Conservation (phyloP, 2,113 vertebrate genomes). For the Neomonachus schauinslandi region DNA sequence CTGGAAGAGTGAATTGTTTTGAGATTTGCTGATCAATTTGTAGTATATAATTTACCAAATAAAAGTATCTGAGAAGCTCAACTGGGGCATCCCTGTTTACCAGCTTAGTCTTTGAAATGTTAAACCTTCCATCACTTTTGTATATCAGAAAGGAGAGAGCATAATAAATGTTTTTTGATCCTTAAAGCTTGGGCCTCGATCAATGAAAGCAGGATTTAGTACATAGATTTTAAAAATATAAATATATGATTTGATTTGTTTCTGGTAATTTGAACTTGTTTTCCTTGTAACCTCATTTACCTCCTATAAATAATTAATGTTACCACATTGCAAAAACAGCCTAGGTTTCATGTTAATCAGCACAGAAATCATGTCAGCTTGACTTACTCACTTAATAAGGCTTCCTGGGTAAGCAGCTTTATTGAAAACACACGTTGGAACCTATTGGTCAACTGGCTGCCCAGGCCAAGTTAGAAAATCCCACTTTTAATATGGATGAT, state of each 20-base stretch:
- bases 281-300: constrained; percentile 61
- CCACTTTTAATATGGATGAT: constrained; percentile 86
- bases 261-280: constrained; percentile 75
- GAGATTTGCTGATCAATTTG: constrained; percentile 33
- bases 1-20: constrained; percentile 45
- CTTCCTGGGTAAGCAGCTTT: constrained; percentile 88
- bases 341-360: constrained; percentile 80
- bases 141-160: constrained; percentile 11
- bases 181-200: constrained; percentile 53
- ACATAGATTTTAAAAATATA: constrained; percentile 66
- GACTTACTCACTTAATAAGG: constrained; percentile 87
- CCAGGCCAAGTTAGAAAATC: constrained; percentile 85
- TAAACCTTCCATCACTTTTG: constrained; percentile 34
- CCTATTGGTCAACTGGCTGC: constrained; percentile 75
- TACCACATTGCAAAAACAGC: constrained; percentile 51
- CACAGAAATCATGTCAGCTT: constrained; percentile 72
- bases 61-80: constrained; percentile 42
- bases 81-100: constrained; percentile 22
- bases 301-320: constrained; percentile 72
- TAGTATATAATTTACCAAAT: constrained; percentile 41
- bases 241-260: constrained; percentile 75
- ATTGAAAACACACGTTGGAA: constrained; percentile 84
- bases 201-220: constrained; percentile 67
- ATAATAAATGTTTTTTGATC: constrained; percentile 56
- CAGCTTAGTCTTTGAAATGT: constrained; percentile 36